These are phyloP conservation scores for Neogobius melanostomus DNA, from an alignment of 2,113 vertebrate species.

Conservation along the genomic window DNA sequence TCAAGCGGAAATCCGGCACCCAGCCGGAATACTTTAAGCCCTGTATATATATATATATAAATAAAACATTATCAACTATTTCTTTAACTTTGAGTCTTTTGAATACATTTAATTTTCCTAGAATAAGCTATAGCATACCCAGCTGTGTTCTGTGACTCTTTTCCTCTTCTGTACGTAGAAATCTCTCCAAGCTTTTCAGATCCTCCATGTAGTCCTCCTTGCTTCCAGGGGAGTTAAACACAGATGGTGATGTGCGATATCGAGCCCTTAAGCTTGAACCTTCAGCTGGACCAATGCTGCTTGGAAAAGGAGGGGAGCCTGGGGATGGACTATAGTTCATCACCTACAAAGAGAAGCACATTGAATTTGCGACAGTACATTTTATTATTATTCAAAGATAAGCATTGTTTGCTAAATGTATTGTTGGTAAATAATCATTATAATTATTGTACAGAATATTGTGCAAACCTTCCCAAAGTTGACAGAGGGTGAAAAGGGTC, in stretches of 20 bases:
- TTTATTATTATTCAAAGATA: no score
- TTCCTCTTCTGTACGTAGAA: constrained; percentile 87
- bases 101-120: no score
- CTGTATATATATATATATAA: no score
- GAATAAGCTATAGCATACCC: constrained; percentile 68
- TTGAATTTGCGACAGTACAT: not conserved
- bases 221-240: constrained; percentile 86
- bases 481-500: constrained; percentile 72
- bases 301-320: constrained; percentile 75
- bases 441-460: no score
- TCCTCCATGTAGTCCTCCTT: constrained; percentile 93
- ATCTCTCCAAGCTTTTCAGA: constrained; percentile 75
- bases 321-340: constrained; percentile 81
- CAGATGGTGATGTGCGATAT: constrained; percentile 85
- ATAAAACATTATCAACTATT: no score
- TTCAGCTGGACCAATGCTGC: constrained; percentile 81
- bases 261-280: constrained; percentile 81
- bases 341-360: constrained; percentile 65
- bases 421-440: no score
- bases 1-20: no score
- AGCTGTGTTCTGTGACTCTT: constrained; percentile 89
- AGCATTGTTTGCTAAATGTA: no score
- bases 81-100: no score
- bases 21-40: no score
- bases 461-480: constrained; percentile 82